Evolutionary conservation across 2,113 vertebrate genomes (phyloP).

Genomic region (Mesocricetus auratus): DNA sequence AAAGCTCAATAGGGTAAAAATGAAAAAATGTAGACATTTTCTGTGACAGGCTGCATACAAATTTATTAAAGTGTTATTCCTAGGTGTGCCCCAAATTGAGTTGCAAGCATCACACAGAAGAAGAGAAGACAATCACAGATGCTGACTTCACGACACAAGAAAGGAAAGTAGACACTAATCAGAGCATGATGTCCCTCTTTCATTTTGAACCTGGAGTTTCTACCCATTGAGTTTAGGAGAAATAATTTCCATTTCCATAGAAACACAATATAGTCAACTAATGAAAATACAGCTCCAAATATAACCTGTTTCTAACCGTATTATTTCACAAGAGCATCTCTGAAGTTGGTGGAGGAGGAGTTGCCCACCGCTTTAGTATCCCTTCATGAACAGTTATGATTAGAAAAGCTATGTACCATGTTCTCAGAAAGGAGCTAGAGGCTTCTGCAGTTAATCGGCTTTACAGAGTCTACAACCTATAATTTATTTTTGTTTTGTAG

Average conservation of each 20-base stretch:
- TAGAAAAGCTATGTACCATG: not conserved
- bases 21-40: not conserved
- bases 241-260: constrained; percentile 54
- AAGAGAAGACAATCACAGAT: not conserved
- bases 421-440: constrained; percentile 50
- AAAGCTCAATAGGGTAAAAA: not conserved
- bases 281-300: constrained; percentile 17
- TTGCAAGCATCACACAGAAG: not conserved
- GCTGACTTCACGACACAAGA: not conserved
- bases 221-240: constrained; percentile 19
- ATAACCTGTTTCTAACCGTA: not conserved
- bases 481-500: constrained; percentile 72
- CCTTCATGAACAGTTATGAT: not conserved
- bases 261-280: not conserved
- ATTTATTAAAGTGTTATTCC: not conserved
- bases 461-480: constrained; percentile 57
- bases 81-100: not conserved
- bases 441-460: constrained; percentile 8
- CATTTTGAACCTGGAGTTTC: not conserved
- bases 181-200: not conserved
- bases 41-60: not conserved
- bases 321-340: constrained; percentile 2
- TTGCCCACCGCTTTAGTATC: not conserved
- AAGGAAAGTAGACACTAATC: not conserved
- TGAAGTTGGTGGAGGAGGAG: not conserved